Base-by-base conservation (phyloP, 2,797 vertebrate species). In the Podarcis lilfordi region DNA sequence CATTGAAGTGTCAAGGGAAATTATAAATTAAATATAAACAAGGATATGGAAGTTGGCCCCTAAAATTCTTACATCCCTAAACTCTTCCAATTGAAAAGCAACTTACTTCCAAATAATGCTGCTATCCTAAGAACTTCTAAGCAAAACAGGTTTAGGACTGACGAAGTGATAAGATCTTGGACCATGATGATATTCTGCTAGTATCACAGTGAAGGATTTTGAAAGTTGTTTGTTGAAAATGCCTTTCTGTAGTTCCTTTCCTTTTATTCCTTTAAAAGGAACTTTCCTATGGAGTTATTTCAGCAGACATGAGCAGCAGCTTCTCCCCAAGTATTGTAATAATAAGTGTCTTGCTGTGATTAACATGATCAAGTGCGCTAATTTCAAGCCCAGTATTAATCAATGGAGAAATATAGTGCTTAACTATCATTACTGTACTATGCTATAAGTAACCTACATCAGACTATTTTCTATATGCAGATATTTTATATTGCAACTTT, bases 1-100 rank as follows among this genome's bases (percentile, higher is more conserved):
- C 89, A 95, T 95, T 92, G 93, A 96, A 93, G 93, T 93, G 92
- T 87, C 89, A 88, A 92, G 92, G 9, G 29, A 35, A 94, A 66
- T 80, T 88, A 91, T 93, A 89, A 83, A 45, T 64, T 80, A 92
- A 84, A 84, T 85, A 81, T 82, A 96, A 94, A 95, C 90, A 95
- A 89, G 84, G 82, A 77, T 76, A 86, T 35, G 79, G 92, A 93
- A 93, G 45, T 29, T 82, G 89, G 32, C 15, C 50, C 74, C 35
- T 80, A 64, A 71, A 80, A 84, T 59, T 74, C 23, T 88, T 50
- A 68, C 50, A 72, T 17, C 29, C 9, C 37, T 74, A 61, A 27
- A 25, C 69, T 4, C 77, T 1, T 74, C 69, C 85, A n/a, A n/a
- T 35, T 25, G 55, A 43, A 40, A 75, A 89, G 37, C 45, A 75